Evolutionary conservation across 2,888 invertebrate species (phyloP).

Genomic region (Hydropsyche betteni): DNA sequence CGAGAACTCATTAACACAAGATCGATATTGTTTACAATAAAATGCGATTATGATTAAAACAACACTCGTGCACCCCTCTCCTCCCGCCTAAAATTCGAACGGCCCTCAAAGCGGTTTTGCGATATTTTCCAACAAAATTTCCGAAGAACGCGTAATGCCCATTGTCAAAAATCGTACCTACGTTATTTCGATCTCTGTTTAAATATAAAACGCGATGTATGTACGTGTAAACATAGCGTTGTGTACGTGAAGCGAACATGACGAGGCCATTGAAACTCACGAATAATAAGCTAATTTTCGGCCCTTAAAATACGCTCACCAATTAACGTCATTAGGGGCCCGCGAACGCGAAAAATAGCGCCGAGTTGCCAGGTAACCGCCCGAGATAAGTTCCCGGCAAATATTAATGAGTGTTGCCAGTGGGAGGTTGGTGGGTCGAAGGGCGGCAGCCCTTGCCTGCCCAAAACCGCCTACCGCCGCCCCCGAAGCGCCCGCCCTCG

Average conservation of each 20-base stretch:
- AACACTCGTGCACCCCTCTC: too few relatives aligned
- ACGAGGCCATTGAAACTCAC: slow-evolving; percentile 7
- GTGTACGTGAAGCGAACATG: not conserved
- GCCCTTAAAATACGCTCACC: slow-evolving; percentile 46
- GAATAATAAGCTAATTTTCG: slow-evolving; percentile 32
- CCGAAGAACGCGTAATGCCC: too few relatives aligned
- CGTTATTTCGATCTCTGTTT: too few relatives aligned
- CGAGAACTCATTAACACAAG: too few relatives aligned
- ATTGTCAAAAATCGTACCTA: too few relatives aligned
- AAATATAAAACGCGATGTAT: not conserved
- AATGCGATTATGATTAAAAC: too few relatives aligned
- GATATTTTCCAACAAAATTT: too few relatives aligned
- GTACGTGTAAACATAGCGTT: not conserved
- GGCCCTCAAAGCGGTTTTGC: too few relatives aligned
- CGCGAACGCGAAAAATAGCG: slow-evolving; percentile 51
- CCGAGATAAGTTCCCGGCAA: slow-evolving; percentile 43
- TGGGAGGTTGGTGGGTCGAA: slow-evolving; percentile 50
- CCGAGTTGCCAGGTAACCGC: slow-evolving; percentile 41
- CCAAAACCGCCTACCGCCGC: not conserved
- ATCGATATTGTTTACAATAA: too few relatives aligned
- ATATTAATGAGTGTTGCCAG: slow-evolving; percentile 55
- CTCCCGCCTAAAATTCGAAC: too few relatives aligned
- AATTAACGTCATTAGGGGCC: slow-evolving; percentile 53
- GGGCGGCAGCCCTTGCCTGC: slow-evolving; percentile 41
- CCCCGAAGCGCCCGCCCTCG: slow-evolving; percentile 35